These are phyloP conservation scores for Calidris pygmaea DNA, from an alignment of 2,113 vertebrate species.

Conservation along the genomic window DNA sequence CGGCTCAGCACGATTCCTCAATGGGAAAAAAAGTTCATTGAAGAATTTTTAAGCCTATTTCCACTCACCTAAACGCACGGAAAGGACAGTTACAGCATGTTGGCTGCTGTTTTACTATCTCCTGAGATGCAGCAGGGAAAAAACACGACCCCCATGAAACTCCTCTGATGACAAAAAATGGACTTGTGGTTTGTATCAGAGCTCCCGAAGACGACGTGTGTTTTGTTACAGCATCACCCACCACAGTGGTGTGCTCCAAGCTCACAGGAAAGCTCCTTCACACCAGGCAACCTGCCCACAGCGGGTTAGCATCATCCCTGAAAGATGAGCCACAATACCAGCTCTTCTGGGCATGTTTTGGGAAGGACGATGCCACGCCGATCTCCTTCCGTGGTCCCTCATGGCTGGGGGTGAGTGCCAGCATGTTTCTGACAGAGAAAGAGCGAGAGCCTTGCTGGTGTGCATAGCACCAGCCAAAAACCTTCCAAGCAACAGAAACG, in stretches of 20 bases:
- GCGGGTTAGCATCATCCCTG: neutral
- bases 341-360: neutral
- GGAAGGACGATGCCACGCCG: accelerated
- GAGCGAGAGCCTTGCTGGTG: neutral
- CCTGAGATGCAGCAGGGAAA: accelerated
- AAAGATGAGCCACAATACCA: accelerated
- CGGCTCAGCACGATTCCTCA: neutral
- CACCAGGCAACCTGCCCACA: neutral
- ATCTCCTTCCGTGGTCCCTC: neutral
- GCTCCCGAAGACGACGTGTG: accelerated
- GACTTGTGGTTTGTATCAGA: neutral
- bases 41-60: neutral
- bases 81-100: too few species aligned
- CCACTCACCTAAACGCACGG: accelerated
- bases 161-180: neutral
- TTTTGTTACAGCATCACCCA: neutral
- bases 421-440: neutral
- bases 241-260: accelerated
- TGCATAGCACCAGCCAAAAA: neutral
- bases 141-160: neutral
- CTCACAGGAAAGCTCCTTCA: neutral
- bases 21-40: neutral
- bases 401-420: accelerated
- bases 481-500: neutral
- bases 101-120: neutral